Evolutionary conservation across 2,888 invertebrate species (phyloP), one percentile per base, ranked within the genome.

Genomic region (Caenorhabditis sulstoni): DNA sequence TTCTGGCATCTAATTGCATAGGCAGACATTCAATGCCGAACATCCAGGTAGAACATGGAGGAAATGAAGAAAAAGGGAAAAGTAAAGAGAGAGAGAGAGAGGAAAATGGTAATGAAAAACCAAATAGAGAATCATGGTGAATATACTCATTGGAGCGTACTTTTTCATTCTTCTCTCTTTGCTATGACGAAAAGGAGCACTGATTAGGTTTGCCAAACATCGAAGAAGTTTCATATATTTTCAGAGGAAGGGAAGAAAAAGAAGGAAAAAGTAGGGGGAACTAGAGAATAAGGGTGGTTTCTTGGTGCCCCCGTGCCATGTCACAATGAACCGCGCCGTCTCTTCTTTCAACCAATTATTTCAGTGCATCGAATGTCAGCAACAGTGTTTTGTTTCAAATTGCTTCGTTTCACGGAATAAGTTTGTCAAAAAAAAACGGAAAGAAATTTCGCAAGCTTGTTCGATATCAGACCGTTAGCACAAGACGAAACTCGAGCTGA

Each of bases 321-420:
- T 49, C 16, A n/a, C 35, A 16, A 29, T 29, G n/a, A n/a, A n/a
- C n/a, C n/a, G n/a, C n/a, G n/a, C 22, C 41, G 9, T 57, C 49
- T 59, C 50, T 45, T 18, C 35, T 70, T 61, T 55, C 61, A 53
- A 55, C 44, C 70, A 70, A 70, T 70, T 61, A 61, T 64, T 52
- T 49, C 45, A n/a, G 45, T 41, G 73, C 50, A 58, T 73, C 58
- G 49, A 44, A 75, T 67, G 75, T 75, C 67, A 62, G 49, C 37
- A 29, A 35, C 11, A 35, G 62, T 64, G 64, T 73, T 73, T 64
- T 53, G 66, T 75, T 75, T 65, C 76, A 70, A 76, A 76, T 76
- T 44, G 76, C 41, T 66, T 22, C 11, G 5, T 49, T 14, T 14
- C n/a, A n/a, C n/a, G n/a, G n/a, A n/a, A n/a, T n/a, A n/a, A n/a